phyloP scores from a whole-genome alignment of 1,140 invertebrate species.

The Habropoda laboriosa region DNA sequence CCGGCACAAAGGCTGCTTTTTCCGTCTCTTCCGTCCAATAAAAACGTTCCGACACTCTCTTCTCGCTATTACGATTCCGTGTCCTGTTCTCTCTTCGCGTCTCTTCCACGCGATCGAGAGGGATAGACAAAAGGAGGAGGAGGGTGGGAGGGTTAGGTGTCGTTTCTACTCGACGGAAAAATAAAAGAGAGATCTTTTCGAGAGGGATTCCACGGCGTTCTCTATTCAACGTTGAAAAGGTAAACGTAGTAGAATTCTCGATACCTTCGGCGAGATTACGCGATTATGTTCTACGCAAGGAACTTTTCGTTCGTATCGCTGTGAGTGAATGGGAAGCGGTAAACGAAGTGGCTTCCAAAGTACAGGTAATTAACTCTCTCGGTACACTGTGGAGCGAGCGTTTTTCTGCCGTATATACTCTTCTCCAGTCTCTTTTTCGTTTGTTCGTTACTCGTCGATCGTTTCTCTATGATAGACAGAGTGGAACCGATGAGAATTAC shows the following conservation, averaged over 20 bases:
- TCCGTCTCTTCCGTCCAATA: constrained; percentile 28
- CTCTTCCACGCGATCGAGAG: neutral
- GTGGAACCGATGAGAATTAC: too few relatives aligned
- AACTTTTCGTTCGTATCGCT: neutral
- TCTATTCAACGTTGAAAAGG: neutral
- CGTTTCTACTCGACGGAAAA: neutral
- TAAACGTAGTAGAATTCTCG: neutral
- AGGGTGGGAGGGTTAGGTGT: neutral
- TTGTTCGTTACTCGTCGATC: neutral
- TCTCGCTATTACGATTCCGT: constrained; percentile 18
- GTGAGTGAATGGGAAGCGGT: neutral
- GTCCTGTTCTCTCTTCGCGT: neutral
- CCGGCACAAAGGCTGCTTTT: constrained; percentile 55
- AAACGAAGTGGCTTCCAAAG: neutral
- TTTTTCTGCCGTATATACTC: neutral
- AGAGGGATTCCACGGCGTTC: neutral
- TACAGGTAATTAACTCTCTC: neutral
- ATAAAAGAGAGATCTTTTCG: neutral
- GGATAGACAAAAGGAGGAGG: too few relatives aligned
- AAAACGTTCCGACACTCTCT: constrained; percentile 7
- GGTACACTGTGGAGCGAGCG: too few relatives aligned
- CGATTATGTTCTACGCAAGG: neutral
- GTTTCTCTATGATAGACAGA: too few relatives aligned
- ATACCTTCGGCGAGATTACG: neutral
- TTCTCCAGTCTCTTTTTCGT: too few relatives aligned